phyloP scores from a whole-genome alignment of 53 echinoderm and acorn worm genomes.

The Antedon mediterranea region DNA sequence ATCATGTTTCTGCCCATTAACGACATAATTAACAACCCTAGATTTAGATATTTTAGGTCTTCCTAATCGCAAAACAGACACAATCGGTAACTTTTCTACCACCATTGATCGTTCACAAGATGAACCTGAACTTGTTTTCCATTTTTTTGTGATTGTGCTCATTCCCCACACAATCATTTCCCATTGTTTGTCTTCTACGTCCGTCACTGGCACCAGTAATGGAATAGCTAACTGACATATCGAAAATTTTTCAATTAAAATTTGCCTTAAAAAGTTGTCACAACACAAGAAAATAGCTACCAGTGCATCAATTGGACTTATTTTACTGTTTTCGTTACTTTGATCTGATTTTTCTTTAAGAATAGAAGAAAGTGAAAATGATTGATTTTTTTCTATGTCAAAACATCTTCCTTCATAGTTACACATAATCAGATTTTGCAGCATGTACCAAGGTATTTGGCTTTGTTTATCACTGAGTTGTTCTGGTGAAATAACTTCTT shows the following conservation, averaged over 20 bases:
- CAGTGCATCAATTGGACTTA: neutral
- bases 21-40: neutral
- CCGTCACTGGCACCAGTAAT: neutral
- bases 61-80: neutral
- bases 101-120: neutral
- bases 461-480: neutral
- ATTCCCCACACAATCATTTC: too few relatives aligned
- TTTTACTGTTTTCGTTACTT: neutral
- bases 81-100: neutral
- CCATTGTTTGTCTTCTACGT: neutral
- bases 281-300: slow-evolving; percentile 7
- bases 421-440: neutral
- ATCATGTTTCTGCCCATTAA: neutral
- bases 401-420: neutral
- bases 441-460: neutral
- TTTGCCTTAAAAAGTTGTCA: slow-evolving; percentile 10
- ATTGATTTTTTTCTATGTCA: neutral
- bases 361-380: neutral
- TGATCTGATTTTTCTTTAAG: neutral
- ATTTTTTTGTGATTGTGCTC: slow-evolving; percentile 10
- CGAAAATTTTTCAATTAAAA: slow-evolving; percentile 12
- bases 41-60: neutral
- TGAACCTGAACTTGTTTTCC: slow-evolving; percentile 5
- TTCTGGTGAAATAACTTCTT: neutral
- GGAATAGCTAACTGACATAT: slow-evolving; percentile 14